These are phyloP conservation scores for Hiodon tergisus DNA, from an alignment of 2,113 vertebrate genomes.

Conservation along the genomic window DNA sequence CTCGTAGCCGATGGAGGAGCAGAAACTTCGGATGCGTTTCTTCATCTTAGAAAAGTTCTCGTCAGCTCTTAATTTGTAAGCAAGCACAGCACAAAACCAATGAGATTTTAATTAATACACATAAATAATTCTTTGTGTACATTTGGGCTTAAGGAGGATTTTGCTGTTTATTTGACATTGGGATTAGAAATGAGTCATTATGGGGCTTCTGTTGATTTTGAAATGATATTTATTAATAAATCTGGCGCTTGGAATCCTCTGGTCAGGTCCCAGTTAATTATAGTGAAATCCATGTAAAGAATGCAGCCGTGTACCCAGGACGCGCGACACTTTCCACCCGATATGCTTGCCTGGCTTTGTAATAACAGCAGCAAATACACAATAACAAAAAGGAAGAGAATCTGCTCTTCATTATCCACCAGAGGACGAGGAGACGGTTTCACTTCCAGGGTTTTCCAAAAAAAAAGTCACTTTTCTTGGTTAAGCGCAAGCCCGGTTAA, in stretches of 20 bases:
- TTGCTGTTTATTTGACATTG: conserved; percentile 70
- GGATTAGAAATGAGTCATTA: conserved; percentile 70
- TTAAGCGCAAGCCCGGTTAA: too few species aligned
- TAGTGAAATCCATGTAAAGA: conserved; percentile 61
- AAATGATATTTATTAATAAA: conserved; percentile 69
- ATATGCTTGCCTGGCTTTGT: conserved; percentile 26
- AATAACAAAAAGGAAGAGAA: conserved; percentile 43
- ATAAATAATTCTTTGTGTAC: conserved; percentile 90
- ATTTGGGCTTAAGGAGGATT: conserved; percentile 75
- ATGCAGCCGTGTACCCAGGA: conserved; percentile 44
- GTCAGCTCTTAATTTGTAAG: conserved; percentile 71
- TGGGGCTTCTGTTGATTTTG: conserved; percentile 67
- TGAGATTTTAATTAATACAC: conserved; percentile 87
- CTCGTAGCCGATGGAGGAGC: conserved; percentile 44
- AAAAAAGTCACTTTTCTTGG: too few species aligned
- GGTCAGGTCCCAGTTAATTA: conserved; percentile 65
- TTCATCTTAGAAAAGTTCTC: conserved; percentile 57
- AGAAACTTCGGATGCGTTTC: conserved; percentile 57
- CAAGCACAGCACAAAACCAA: conserved; percentile 80
- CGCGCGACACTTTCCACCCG: conserved; percentile 47
- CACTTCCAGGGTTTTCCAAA: too few species aligned
- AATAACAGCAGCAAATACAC: conserved; percentile 46
- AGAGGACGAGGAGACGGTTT: conserved; percentile 19
- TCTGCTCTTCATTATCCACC: conserved; percentile 48
- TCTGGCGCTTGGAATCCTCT: conserved; percentile 55